phyloP scores from a whole-genome alignment of 2,888 invertebrate species.

The Entomobrya proxima region DNA sequence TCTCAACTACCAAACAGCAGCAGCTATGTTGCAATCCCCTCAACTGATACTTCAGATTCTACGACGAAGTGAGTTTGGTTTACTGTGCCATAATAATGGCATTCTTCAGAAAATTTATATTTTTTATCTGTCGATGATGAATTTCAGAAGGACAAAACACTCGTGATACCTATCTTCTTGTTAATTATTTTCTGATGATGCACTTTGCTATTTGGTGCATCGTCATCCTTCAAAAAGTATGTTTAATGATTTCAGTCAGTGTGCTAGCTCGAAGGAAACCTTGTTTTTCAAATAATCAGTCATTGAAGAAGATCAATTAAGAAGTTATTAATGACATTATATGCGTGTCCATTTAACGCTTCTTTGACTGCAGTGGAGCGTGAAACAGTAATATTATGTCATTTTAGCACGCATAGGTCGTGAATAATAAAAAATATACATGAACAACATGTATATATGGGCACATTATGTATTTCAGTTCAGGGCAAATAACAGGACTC shows the following conservation, averaged over 20 bases:
- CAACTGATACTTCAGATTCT: conserved; percentile 67
- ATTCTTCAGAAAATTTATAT: neutral
- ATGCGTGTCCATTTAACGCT: conserved; percentile 11
- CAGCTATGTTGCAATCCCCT: conserved; percentile 69
- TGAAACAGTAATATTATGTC: conserved; percentile 33
- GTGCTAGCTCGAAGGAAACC: neutral
- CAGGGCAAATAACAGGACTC: conserved; percentile 30
- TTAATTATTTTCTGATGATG: conserved; percentile 43
- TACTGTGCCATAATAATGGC: conserved; percentile 27
- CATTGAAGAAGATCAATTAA: conserved; percentile 38
- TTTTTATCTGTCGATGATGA: conserved; percentile 16
- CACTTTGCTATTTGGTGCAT: neutral
- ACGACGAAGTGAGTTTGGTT: conserved; percentile 65
- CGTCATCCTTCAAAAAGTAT: neutral
- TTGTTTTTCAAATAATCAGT: conserved; percentile 11
- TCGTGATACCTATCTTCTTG: conserved; percentile 2
- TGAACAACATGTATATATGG: too few relatives aligned
- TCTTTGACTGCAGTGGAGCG: conserved; percentile 19
- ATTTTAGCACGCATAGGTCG: conserved; percentile 12
- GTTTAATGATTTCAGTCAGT: neutral
- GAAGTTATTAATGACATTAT: conserved; percentile 40
- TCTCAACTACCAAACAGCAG: neutral
- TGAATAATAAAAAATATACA: conserved; percentile 23
- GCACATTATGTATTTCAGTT: neutral
- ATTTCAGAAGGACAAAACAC: conserved; percentile 14